Evolutionary conservation across 2,797 vertebrate species (phyloP).

Genomic region (Halcyon chelicuti): DNA sequence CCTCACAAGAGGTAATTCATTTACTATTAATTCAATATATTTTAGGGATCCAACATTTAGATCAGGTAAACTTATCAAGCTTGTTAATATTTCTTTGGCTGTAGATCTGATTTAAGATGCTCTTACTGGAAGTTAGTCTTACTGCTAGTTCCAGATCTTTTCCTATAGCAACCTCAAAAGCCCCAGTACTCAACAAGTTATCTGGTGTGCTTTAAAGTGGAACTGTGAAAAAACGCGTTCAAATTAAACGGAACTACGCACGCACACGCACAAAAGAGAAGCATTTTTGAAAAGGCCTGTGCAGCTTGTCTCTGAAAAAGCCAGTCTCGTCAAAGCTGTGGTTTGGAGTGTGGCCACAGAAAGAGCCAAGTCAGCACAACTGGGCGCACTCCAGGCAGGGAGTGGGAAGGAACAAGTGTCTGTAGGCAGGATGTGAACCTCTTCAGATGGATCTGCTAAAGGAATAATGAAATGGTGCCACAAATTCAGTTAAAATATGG

Average conservation of each 20-base stretch:
- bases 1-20: neutral
- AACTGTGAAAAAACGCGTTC: neutral
- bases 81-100: neutral
- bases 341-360: neutral
- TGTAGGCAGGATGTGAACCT: neutral
- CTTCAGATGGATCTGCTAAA: neutral
- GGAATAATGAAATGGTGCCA: neutral
- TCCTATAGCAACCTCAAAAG: neutral
- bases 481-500: neutral
- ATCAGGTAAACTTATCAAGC: neutral
- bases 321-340: neutral
- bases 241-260: neutral
- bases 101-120: neutral
- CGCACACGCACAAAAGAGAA: neutral
- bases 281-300: neutral
- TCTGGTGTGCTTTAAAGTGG: neutral
- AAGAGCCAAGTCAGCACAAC: conserved; percentile 8
- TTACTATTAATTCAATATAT: neutral
- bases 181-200: neutral
- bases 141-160: neutral
- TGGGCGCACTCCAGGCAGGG: fast-evolving
- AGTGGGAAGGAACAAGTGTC: conserved; percentile 11
- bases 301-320: neutral
- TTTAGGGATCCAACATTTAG: neutral
- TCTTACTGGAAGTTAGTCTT: neutral